A percentile compares a stretch with the other conserved stretches of the same genome.
These are phyloP conservation scores for Syngnathus typhle DNA, from an alignment of 2,113 vertebrate species.

Conservation along the genomic window DNA sequence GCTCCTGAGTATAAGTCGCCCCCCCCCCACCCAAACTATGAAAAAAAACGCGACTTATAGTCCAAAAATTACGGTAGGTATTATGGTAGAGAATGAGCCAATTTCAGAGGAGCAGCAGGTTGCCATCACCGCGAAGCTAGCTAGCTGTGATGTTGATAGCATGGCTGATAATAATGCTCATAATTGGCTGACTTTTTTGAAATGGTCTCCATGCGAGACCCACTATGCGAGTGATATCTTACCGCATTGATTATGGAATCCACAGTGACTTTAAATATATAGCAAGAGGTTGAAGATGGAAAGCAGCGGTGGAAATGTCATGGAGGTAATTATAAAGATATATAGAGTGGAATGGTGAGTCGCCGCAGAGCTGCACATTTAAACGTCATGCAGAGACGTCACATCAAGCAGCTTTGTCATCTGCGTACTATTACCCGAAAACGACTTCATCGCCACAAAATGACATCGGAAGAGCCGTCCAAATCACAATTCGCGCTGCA, in stretches of 20 bases:
- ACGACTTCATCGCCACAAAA: background rate
- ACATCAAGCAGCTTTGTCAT: conserved; percentile 3
- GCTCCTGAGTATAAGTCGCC: too few relatives aligned
- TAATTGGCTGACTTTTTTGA: conserved; percentile 42
- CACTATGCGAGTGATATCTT: background rate
- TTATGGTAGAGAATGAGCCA: conserved; percentile 65
- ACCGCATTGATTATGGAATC: background rate
- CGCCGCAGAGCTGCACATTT: background rate
- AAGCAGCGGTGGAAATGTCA: background rate
- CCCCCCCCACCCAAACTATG: too few relatives aligned
- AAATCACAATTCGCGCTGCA: background rate
- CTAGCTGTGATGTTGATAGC: conserved; percentile 44
- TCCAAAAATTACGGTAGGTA: too few relatives aligned
- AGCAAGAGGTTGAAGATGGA: background rate
- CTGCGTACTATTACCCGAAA: background rate
- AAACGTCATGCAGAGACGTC: background rate
- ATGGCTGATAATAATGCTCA: conserved; percentile 43
- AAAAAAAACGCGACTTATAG: too few relatives aligned
- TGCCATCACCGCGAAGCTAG: conserved; percentile 51
- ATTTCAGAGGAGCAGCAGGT: conserved; percentile 61
- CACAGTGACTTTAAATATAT: conserved; percentile 4
- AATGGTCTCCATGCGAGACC: conserved; percentile 27
- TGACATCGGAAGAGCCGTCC: background rate
- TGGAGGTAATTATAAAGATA: background rate
- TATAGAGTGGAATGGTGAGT: background rate